Evolutionary conservation across 2,888 invertebrate species (phyloP).

Genomic region (Vanessa cardui): DNA sequence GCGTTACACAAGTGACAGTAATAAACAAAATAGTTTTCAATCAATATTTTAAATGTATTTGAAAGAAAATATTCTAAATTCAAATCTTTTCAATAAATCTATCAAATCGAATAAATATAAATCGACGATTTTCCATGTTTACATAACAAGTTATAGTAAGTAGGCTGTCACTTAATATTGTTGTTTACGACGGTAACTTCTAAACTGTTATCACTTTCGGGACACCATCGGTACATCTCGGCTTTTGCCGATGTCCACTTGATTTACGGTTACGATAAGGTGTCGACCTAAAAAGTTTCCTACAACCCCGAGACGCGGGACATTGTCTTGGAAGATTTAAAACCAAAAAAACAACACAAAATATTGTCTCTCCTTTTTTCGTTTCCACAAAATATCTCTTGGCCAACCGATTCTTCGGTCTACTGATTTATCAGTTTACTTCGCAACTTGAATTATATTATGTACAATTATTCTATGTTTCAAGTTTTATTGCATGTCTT

Average conservation of each 20-base stretch:
- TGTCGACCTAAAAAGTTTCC: constrained; percentile 73
- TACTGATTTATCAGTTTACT: constrained; percentile 32
- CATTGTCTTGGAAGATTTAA: constrained; percentile 69
- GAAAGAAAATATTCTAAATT: no score
- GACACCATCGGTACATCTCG: constrained; percentile 63
- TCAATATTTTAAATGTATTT: no score
- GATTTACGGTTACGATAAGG: constrained; percentile 76
- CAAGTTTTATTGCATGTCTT: constrained; percentile 5
- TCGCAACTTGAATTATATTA: constrained; percentile 39
- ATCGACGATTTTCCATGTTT: background rate
- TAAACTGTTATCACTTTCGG: constrained; percentile 70
- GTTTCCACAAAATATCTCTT: constrained; percentile 42
- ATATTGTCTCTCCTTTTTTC: constrained; percentile 46
- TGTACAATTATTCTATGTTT: constrained; percentile 27
- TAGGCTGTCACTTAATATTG: constrained; percentile 52
- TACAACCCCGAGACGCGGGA: constrained; percentile 54
- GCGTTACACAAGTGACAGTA: no score
- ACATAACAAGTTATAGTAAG: constrained; percentile 32
- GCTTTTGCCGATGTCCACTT: constrained; percentile 70
- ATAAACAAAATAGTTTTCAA: no score
- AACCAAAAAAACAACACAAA: constrained; percentile 57
- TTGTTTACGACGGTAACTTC: constrained; percentile 66
- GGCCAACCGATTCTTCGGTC: constrained; percentile 36
- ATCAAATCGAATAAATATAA: background rate
- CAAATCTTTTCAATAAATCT: no score